Conservation (phyloP, 1,140 invertebrate genomes). For the Ladona fulva region DNA sequence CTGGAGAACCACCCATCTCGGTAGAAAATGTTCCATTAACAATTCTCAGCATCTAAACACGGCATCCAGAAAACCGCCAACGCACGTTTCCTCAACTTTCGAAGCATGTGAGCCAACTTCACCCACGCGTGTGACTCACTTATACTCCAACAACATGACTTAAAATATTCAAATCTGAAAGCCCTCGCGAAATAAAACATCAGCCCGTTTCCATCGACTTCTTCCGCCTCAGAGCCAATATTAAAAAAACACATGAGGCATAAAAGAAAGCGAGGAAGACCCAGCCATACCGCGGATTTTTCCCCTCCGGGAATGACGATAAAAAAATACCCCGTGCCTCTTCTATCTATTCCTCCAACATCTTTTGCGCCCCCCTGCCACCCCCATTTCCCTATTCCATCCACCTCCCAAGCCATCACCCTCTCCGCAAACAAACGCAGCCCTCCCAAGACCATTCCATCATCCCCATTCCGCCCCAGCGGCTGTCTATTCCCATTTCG, state of each 20-base stretch:
- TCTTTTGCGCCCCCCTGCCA: not conserved
- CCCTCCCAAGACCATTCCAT: not conserved
- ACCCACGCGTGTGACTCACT: not conserved
- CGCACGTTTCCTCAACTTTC: too few species aligned
- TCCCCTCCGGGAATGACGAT: not conserved
- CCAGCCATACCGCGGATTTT: not conserved
- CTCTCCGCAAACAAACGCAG: not conserved
- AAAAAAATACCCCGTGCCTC: not conserved
- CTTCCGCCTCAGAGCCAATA: not conserved
- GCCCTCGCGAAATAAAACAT: not conserved
- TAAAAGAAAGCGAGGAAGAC: not conserved
- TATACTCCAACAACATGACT: not conserved
- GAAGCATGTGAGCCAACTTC: too few species aligned
- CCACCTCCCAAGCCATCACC: not conserved
- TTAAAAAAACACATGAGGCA: not conserved
- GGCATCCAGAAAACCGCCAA: too few species aligned
- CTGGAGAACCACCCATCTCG: too few species aligned
- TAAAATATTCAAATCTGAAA: not conserved
- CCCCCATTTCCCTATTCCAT: not conserved
- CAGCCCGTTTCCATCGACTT: not conserved
- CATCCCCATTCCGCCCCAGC: not conserved
- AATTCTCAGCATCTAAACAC: too few species aligned
- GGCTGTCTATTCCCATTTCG: not conserved
- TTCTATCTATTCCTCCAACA: not conserved
- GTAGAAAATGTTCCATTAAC: too few species aligned